Conservation (phyloP, 2,888 invertebrate genomes). For the Villa cingulata region DNA sequence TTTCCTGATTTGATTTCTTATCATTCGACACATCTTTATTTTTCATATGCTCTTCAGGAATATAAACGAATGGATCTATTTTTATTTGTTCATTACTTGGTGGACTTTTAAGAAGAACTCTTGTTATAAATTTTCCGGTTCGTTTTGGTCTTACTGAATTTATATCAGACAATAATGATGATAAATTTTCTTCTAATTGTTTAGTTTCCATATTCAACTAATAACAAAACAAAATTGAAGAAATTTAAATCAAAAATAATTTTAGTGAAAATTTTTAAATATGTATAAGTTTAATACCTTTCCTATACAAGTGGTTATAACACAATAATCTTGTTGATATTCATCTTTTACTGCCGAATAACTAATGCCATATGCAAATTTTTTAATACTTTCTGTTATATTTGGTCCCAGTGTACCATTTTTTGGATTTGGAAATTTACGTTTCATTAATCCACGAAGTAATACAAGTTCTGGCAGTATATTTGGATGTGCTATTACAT, state of each 20-base stretch:
- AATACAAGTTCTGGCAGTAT: constrained; percentile 62
- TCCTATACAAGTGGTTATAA: constrained; percentile 52
- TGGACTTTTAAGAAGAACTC: constrained; percentile 48
- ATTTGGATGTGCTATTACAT: constrained; percentile 62
- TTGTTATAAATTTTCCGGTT: constrained; percentile 54
- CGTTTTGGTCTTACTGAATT: constrained; percentile 51
- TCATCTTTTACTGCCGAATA: constrained; percentile 54
- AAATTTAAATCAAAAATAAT: no score
- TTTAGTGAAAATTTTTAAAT: no score
- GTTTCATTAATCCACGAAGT: constrained; percentile 64
- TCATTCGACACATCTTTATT: background rate
- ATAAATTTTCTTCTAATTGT: constrained; percentile 60
- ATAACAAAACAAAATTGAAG: constrained; percentile 21
- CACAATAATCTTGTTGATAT: constrained; percentile 55
- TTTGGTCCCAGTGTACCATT: constrained; percentile 54
- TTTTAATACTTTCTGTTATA: constrained; percentile 45
- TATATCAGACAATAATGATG: constrained; percentile 49
- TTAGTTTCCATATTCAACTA: constrained; percentile 60
- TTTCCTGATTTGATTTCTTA: background rate
- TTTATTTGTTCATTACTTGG: constrained; percentile 54
- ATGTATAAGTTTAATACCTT: no score
- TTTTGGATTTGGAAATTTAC: constrained; percentile 56
- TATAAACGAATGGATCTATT: constrained; percentile 47
- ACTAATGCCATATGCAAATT: constrained; percentile 55
- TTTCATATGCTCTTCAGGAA: constrained; percentile 24